Conservation (phyloP, 2,888 invertebrate species). For the Clanis bilineata region DNA sequence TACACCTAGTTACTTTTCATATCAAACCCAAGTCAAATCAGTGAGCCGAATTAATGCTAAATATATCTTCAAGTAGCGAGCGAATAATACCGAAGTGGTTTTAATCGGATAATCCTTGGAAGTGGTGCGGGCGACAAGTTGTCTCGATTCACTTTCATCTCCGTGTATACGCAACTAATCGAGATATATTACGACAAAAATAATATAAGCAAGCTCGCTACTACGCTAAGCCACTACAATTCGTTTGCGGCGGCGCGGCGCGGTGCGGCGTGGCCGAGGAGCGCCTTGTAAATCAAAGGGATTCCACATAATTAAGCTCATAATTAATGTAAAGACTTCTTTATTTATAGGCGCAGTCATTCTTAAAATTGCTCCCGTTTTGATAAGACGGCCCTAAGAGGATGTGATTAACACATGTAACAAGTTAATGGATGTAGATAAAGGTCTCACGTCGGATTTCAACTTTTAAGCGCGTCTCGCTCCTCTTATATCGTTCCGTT, state of each 20-base stretch:
- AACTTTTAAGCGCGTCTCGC: conserved; percentile 34
- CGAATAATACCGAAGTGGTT: conserved; percentile 13
- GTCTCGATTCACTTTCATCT: conserved; percentile 77
- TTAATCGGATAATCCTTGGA: conserved; percentile 62
- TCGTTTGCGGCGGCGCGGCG: conserved; percentile 74
- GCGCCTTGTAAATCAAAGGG: conserved; percentile 81
- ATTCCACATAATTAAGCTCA: conserved; percentile 81
- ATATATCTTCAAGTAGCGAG: conserved; percentile 5
- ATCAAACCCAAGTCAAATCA: not conserved
- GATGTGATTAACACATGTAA: conserved; percentile 74
- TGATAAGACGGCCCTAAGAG: conserved; percentile 65
- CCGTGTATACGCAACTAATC: conserved; percentile 50
- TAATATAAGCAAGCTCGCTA: conserved; percentile 70
- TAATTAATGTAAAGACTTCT: conserved; percentile 79
- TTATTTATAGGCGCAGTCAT: conserved; percentile 78
- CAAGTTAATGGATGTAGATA: conserved; percentile 66
- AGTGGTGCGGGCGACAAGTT: conserved; percentile 65
- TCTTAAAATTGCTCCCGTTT: conserved; percentile 77
- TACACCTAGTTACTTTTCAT: not conserved
- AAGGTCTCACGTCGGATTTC: conserved; percentile 44
- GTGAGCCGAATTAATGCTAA: conserved; percentile 9
- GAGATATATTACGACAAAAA: conserved; percentile 69
- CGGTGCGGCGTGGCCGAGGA: conserved; percentile 58
- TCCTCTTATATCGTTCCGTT: conserved; percentile 24
- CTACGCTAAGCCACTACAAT: conserved; percentile 78